These are phyloP conservation scores for Lithobates sylvaticus DNA, from an alignment of 2,797 vertebrate genomes.

Conservation along the genomic window DNA sequence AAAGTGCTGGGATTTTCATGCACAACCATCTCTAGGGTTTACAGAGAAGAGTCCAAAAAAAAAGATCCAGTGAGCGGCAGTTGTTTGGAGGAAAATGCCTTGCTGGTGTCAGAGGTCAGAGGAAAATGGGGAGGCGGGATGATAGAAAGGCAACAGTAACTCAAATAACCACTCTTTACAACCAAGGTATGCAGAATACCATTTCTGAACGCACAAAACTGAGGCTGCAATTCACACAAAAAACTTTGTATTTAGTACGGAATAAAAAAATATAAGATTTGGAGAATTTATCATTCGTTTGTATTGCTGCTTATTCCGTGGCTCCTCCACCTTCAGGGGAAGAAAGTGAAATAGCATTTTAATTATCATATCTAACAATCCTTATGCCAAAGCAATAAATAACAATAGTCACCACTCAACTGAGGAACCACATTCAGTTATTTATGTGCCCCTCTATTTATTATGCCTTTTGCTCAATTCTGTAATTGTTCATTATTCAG, in stretches of 20 bases:
- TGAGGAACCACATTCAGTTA: slow-evolving; percentile 20
- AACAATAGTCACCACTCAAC: slow-evolving; percentile 23
- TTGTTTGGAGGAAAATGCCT: too few species aligned
- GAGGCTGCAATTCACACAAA: too few species aligned
- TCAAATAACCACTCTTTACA: too few species aligned
- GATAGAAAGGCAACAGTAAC: too few species aligned
- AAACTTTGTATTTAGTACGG: not conserved
- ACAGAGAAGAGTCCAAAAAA: too few species aligned
- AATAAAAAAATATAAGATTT: slow-evolving; percentile 23
- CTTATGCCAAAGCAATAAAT: slow-evolving; percentile 41
- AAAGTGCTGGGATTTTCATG: too few species aligned
- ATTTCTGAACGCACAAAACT: too few species aligned
- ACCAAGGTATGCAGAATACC: too few species aligned
- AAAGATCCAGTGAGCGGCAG: too few species aligned
- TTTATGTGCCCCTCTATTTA: slow-evolving; percentile 46
- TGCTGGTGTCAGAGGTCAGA: too few species aligned
- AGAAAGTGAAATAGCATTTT: slow-evolving; percentile 31
- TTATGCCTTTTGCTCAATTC: slow-evolving; percentile 42
- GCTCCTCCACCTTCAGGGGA: slow-evolving; percentile 1
- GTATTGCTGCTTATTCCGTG: not conserved
- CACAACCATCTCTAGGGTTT: too few species aligned
- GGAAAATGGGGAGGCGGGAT: too few species aligned
- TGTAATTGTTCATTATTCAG: slow-evolving; percentile 56
- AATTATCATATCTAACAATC: slow-evolving; percentile 27
- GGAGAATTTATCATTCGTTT: not conserved